Evolutionary conservation across 2,888 invertebrate genomes (phyloP).

Genomic region (Sesamia inferens): DNA sequence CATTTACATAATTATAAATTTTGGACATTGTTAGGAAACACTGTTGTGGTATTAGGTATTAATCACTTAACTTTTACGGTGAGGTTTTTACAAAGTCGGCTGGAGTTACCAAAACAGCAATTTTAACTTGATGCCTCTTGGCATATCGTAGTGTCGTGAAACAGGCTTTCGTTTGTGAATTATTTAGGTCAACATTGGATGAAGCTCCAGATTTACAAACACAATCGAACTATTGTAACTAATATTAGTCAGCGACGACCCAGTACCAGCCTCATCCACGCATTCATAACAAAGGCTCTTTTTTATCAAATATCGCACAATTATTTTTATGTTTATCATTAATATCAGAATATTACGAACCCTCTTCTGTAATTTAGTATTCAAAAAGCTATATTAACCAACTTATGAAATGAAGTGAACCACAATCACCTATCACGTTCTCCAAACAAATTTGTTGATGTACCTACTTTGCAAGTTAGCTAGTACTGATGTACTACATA

Average conservation of each 20-base stretch:
- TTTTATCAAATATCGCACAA: neutral
- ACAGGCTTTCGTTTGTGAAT: neutral
- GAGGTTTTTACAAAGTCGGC: too few relatives aligned
- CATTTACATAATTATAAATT: too few relatives aligned
- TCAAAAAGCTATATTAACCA: neutral
- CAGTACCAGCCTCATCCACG: too few relatives aligned
- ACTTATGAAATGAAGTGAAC: neutral
- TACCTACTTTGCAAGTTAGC: neutral
- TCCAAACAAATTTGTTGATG: constrained; percentile 4
- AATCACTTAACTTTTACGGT: too few relatives aligned
- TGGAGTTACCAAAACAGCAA: too few relatives aligned
- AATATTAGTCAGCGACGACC: too few relatives aligned
- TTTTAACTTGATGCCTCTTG: too few relatives aligned
- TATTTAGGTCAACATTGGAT: neutral
- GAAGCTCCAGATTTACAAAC: neutral
- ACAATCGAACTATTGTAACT: too few relatives aligned
- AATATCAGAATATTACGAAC: neutral
- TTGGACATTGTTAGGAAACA: too few relatives aligned
- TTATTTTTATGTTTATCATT: neutral
- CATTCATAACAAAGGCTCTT: neutral
- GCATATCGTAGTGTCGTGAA: neutral
- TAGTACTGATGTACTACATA: neutral
- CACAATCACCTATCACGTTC: neutral
- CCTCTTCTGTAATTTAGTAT: neutral
- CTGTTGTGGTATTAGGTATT: too few relatives aligned